A percentile compares a stretch with the other conserved stretches of the same genome.
phyloP scores from a whole-genome alignment of 2,888 invertebrate genomes.

The Pinctada fucata region DNA sequence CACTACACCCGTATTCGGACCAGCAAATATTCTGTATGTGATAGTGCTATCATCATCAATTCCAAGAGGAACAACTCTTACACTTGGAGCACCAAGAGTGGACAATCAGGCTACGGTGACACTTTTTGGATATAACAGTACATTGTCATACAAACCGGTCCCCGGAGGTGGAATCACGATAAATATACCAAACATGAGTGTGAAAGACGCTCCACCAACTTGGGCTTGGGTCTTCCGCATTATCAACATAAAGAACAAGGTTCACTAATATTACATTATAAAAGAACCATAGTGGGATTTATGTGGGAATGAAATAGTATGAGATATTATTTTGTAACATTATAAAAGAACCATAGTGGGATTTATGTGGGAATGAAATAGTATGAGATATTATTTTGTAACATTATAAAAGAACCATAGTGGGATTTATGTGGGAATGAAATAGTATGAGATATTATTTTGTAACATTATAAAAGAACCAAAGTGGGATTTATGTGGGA shows the following conservation, averaged over 20 bases:
- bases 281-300: no score
- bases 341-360: no score
- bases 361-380: no score
- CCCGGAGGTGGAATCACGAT: constrained; percentile 56
- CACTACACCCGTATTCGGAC: constrained; percentile 55
- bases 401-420: no score
- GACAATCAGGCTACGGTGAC: constrained; percentile 73
- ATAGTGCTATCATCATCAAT: constrained; percentile 79
- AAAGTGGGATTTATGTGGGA: no score
- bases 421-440: no score
- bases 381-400: no score
- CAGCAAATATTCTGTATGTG: constrained; percentile 81
- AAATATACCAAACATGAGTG: constrained; percentile 49
- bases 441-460: no score
- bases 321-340: no score
- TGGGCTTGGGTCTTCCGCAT: constrained; percentile 63
- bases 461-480: no score
- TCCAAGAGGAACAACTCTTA: constrained; percentile 83
- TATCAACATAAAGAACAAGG: constrained; percentile 26
- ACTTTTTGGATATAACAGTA: constrained; percentile 78
- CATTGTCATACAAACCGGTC: constrained; percentile 36
- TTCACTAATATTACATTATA: no score
- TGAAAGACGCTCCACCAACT: constrained; percentile 48
- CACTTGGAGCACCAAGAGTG: constrained; percentile 77
- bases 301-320: no score